A percentile compares a stretch with the other conserved stretches of the same genome.
Conservation (phyloP, 1,140 invertebrate genomes). For the Babylonia areolata region DNA sequence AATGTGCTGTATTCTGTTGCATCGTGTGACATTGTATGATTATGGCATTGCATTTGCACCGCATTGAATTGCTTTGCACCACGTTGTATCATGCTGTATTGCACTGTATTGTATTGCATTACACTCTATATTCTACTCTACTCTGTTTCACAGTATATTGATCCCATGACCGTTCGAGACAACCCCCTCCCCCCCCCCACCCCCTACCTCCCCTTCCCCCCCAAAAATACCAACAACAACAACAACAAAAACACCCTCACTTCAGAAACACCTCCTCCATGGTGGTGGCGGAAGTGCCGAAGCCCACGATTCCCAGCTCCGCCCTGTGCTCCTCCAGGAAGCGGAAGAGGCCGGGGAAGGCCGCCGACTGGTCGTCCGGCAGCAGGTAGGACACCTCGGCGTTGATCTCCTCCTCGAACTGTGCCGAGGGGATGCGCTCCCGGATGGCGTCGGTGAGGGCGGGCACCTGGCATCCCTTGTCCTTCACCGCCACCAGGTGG, state of each 20-base stretch:
- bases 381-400: slow-evolving; percentile 64
- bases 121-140: too few relatives aligned
- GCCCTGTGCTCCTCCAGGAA: slow-evolving; percentile 80
- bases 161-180: too few relatives aligned
- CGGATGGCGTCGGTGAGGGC: slow-evolving; percentile 64
- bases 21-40: too few relatives aligned
- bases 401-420: slow-evolving; percentile 70
- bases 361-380: slow-evolving; percentile 63
- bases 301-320: slow-evolving; percentile 82
- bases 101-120: too few relatives aligned
- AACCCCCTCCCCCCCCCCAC: too few relatives aligned
- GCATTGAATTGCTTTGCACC: too few relatives aligned
- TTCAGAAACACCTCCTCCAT: slow-evolving; percentile 90
- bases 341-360: slow-evolving; percentile 79
- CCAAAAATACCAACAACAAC: too few relatives aligned
- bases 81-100: too few relatives aligned
- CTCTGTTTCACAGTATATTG: too few relatives aligned
- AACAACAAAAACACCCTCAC: slow-evolving; percentile 74
- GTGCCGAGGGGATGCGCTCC: slow-evolving; percentile 59
- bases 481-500: slow-evolving; percentile 73
- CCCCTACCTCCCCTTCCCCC: too few relatives aligned
- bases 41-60: too few relatives aligned
- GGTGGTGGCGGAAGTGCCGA: slow-evolving; percentile 86
- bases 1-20: too few relatives aligned
- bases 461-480: slow-evolving; percentile 77